A percentile compares a stretch with the other conserved stretches of the same genome.
These are phyloP conservation scores for Netelia virgata DNA, from an alignment of 2,888 invertebrate species.

Conservation along the genomic window DNA sequence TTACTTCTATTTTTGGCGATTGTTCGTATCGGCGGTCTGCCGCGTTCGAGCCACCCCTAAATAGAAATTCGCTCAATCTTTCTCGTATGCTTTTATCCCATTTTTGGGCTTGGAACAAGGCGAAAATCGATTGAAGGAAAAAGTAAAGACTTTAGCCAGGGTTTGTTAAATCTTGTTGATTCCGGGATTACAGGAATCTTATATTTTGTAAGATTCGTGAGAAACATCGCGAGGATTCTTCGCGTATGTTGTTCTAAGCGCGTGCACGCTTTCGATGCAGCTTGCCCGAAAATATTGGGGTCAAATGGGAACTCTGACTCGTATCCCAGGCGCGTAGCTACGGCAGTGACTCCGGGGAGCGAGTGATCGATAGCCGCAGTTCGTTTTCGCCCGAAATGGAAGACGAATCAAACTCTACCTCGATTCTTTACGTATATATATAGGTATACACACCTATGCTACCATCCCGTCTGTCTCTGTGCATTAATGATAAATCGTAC, in stretches of 20 bases:
- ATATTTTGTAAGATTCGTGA: background rate
- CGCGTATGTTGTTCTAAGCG: slow-evolving; percentile 34
- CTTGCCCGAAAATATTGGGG: slow-evolving; percentile 57
- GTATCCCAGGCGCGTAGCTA: slow-evolving; percentile 30
- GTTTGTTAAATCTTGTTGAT: background rate
- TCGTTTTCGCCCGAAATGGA: slow-evolving; percentile 52
- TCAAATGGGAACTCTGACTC: slow-evolving; percentile 54
- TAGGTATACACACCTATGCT: slow-evolving; percentile 33
- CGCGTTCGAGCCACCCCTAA: slow-evolving; percentile 68
- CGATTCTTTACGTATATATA: slow-evolving; percentile 27
- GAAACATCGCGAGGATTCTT: slow-evolving; percentile 8
- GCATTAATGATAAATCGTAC: slow-evolving; percentile 59
- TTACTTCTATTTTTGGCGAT: slow-evolving; percentile 51
- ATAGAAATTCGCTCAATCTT: slow-evolving; percentile 61
- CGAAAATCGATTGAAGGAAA: no score
- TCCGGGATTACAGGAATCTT: background rate
- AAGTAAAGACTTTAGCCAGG: background rate
- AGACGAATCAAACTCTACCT: slow-evolving; percentile 57
- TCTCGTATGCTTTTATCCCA: no score
- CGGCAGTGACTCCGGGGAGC: slow-evolving; percentile 44
- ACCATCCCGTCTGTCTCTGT: slow-evolving; percentile 40
- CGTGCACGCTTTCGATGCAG: slow-evolving; percentile 28
- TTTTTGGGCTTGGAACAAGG: no score
- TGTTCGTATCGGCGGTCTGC: slow-evolving; percentile 61
- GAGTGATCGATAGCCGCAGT: slow-evolving; percentile 62